Evolutionary conservation across 2,113 vertebrate species (phyloP), one percentile per base, ranked within the genome.

Genomic region (Psettodes erumei): DNA sequence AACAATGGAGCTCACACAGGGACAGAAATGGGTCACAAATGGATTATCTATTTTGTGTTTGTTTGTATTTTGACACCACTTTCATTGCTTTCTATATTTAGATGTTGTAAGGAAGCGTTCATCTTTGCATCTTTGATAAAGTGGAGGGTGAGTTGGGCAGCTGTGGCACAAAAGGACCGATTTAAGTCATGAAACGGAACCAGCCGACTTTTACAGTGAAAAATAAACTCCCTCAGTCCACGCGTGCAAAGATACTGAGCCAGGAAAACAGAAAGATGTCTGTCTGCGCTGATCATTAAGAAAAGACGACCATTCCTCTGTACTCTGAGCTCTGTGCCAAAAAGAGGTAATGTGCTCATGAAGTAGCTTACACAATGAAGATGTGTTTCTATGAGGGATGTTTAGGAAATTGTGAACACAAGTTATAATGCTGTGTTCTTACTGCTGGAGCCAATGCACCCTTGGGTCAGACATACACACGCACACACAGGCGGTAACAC

Each of bases 21-120:
- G 88, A 92, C 83, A 86, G 80, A 93, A 94, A 87, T 90, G 79
- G 93, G 91, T 91, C 89, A 84, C 84, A 91, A 87, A 87, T 89
- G 91, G 89, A 92, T 92, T 88, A 91, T 90, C 71, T 83, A 62
- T 89, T 83, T 89, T 68, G 63, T 74, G 71, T 84, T 63, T 85
- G 68, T 85, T 86, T 87, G 64, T 84, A 73, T 86, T 85, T 65
- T 86, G 86, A 88, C 85, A 87, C 63, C 65, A 77, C 86, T 90
- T 89, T 87, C 77, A 84, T 83, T 77, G 59, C 43, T 2, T 23
- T 84, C 76, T 84, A 91, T 89, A 80, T 91, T 82, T 91, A 89
- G 74, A 82, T 16, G 33, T 62, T 55, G 55, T 60, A 62, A 74
- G 69, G 79, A 78, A 74, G 74, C 35, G 25, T 83, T 88, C 79